These are phyloP conservation scores for Podotricha telesiphe DNA, from an alignment of 2,888 invertebrate species.

Conservation along the genomic window DNA sequence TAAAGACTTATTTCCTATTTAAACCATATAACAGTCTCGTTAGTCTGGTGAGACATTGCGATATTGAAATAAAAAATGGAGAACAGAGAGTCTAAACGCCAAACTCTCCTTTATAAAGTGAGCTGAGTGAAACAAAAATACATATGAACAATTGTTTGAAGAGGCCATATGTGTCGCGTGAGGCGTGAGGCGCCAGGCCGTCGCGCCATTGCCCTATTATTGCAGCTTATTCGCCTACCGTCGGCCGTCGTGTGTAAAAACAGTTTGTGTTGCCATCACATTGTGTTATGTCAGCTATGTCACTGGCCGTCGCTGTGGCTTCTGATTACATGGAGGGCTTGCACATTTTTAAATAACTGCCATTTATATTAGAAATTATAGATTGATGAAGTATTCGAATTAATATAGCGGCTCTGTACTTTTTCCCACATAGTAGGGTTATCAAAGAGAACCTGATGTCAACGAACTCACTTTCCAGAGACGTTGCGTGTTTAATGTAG, in stretches of 20 bases:
- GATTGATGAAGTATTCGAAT: too few species aligned
- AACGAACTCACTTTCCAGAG: too few species aligned
- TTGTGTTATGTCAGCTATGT: conserved; percentile 6
- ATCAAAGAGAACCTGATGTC: too few species aligned
- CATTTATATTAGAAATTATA: background rate
- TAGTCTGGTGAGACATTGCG: too few species aligned
- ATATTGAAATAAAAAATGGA: too few species aligned
- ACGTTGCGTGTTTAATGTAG: too few species aligned
- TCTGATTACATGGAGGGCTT: background rate
- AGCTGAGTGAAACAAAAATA: too few species aligned
- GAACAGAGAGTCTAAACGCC: background rate
- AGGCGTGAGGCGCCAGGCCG: conserved; percentile 54
- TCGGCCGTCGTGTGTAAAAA: conserved; percentile 29
- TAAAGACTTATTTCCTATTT: too few species aligned
- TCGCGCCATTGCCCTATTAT: conserved; percentile 60
- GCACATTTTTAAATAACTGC: background rate
- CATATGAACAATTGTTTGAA: background rate
- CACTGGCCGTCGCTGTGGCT: background rate
- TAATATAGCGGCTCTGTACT: too few species aligned
- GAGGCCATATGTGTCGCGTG: conserved; percentile 1
- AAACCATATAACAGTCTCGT: too few species aligned
- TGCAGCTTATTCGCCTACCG: conserved; percentile 69
- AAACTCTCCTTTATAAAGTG: background rate
- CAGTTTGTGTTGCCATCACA: background rate
- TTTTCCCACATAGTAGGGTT: too few species aligned